A percentile compares a stretch with the other conserved stretches of the same genome.
Conservation (phyloP, 2,888 invertebrate species). For the Drosophila fungiperda region DNA sequence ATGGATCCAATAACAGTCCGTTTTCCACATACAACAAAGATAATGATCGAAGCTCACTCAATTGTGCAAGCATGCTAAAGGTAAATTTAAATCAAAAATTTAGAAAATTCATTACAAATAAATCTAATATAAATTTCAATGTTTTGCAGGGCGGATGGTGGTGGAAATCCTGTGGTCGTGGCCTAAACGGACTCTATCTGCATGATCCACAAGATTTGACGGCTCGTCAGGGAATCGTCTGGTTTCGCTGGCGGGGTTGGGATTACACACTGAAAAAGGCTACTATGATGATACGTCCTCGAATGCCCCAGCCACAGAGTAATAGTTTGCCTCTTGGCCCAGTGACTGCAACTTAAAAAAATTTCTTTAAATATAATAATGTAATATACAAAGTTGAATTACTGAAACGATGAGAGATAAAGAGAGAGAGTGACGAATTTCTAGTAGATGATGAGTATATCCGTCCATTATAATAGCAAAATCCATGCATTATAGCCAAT, state of each 20-base stretch:
- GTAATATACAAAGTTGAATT: constrained; percentile 33
- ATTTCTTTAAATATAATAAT: constrained; percentile 35
- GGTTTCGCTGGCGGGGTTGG: constrained; percentile 98
- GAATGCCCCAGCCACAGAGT: constrained; percentile 80
- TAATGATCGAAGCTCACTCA: constrained; percentile 95
- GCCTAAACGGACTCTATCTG: constrained; percentile 94
- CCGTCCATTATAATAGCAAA: constrained; percentile 59
- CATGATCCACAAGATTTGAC: constrained; percentile 96
- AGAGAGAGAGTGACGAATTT: constrained; percentile 40
- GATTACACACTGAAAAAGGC: constrained; percentile 96
- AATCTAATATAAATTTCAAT: background rate
- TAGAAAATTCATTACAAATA: background rate
- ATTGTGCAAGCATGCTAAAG: constrained; percentile 96
- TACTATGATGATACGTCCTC: constrained; percentile 96
- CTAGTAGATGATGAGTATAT: constrained; percentile 54
- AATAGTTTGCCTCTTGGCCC: constrained; percentile 59
- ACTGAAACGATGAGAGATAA: constrained; percentile 14
- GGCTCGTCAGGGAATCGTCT: constrained; percentile 96
- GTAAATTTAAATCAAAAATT: constrained; percentile 56
- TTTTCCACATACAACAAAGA: constrained; percentile 97
- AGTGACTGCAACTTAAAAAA: constrained; percentile 61
- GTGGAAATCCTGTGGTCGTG: constrained; percentile 97
- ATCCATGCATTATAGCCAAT: constrained; percentile 75
- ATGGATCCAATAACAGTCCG: constrained; percentile 96
- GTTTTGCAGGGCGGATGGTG: constrained; percentile 92